phyloP scores from a whole-genome alignment of 1,140 invertebrate genomes.

The Oscheius sp. region DNA sequence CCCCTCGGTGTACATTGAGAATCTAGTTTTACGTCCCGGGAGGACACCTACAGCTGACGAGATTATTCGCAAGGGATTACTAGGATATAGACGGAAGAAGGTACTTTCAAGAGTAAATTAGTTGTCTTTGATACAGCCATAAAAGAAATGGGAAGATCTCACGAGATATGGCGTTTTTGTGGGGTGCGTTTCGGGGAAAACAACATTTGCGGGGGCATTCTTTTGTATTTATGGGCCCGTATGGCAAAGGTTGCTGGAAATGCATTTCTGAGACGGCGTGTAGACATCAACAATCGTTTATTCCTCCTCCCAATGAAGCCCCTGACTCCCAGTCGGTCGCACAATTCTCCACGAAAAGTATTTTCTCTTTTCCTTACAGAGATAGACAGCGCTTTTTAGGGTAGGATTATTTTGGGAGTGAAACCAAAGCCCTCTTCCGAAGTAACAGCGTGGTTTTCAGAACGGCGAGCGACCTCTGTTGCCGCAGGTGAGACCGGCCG shows the following conservation, averaged over 20 bases:
- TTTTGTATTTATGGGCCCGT: too few relatives aligned
- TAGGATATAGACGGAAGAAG: slow-evolving; percentile 1
- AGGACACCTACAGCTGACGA: slow-evolving; percentile 21
- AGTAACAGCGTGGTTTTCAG: too few relatives aligned
- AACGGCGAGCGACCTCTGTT: slow-evolving; percentile 67
- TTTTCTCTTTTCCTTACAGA: too few relatives aligned
- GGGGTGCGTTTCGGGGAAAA: background rate
- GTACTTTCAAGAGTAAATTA: background rate
- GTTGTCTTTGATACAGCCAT: background rate
- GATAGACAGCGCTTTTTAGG: too few relatives aligned
- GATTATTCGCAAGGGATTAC: slow-evolving; percentile 19
- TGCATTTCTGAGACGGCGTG: too few relatives aligned
- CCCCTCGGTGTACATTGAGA: slow-evolving; percentile 4
- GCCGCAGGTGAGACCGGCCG: slow-evolving; percentile 80
- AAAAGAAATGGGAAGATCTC: background rate
- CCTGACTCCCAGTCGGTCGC: too few relatives aligned
- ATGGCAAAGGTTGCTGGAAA: too few relatives aligned
- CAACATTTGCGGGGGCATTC: too few relatives aligned
- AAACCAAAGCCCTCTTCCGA: too few relatives aligned
- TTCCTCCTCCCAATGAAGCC: background rate
- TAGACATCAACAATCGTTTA: background rate
- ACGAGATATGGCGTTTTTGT: background rate
- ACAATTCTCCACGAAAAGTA: too few relatives aligned
- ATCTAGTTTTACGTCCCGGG: slow-evolving; percentile 9
- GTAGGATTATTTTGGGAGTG: too few relatives aligned